A percentile compares a stretch with the other conserved stretches of the same genome.
These are phyloP conservation scores for Anastatus disparis DNA, from an alignment of 1,140 invertebrate species.

Conservation along the genomic window DNA sequence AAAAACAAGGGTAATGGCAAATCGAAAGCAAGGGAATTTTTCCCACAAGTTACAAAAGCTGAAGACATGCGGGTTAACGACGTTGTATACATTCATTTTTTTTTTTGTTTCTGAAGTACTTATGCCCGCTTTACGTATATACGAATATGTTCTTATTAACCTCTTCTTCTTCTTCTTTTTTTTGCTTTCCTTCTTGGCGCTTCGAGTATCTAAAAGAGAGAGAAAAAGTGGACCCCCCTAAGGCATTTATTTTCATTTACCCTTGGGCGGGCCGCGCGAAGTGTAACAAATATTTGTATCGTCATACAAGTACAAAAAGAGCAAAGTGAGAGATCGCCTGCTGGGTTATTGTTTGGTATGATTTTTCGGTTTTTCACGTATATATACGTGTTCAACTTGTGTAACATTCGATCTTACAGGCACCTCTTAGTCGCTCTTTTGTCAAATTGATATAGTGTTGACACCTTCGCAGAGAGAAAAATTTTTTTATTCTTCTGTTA, in stretches of 20 bases:
- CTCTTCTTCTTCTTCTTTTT: background rate
- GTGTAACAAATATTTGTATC: slow-evolving; percentile 63
- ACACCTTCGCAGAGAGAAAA: too few relatives aligned
- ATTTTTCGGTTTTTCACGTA: slow-evolving; percentile 49
- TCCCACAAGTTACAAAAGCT: slow-evolving; percentile 53
- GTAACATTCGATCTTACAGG: slow-evolving; percentile 42
- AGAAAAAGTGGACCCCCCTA: slow-evolving; percentile 47
- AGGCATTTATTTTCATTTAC: slow-evolving; percentile 6
- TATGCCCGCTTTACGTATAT: slow-evolving; percentile 37
- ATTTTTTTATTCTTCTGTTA: too few relatives aligned
- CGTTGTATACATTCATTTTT: slow-evolving; percentile 31
- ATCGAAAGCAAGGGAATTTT: slow-evolving; percentile 38
- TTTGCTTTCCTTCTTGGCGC: slow-evolving; percentile 34
- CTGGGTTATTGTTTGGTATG: slow-evolving; percentile 53
- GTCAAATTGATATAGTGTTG: background rate
- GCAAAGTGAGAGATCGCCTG: slow-evolving; percentile 46
- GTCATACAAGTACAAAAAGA: slow-evolving; percentile 29
- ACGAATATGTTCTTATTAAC: too few relatives aligned
- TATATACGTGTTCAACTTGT: too few relatives aligned
- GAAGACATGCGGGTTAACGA: slow-evolving; percentile 55
- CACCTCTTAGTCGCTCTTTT: too few relatives aligned
- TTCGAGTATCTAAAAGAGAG: too few relatives aligned
- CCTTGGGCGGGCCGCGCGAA: slow-evolving; percentile 34
- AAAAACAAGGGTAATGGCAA: background rate
- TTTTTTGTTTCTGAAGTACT: slow-evolving; percentile 50